A percentile compares a stretch with the other conserved stretches of the same genome.
Conservation (phyloP, 2,797 vertebrate genomes). For the Pelochelys cantorii region DNA sequence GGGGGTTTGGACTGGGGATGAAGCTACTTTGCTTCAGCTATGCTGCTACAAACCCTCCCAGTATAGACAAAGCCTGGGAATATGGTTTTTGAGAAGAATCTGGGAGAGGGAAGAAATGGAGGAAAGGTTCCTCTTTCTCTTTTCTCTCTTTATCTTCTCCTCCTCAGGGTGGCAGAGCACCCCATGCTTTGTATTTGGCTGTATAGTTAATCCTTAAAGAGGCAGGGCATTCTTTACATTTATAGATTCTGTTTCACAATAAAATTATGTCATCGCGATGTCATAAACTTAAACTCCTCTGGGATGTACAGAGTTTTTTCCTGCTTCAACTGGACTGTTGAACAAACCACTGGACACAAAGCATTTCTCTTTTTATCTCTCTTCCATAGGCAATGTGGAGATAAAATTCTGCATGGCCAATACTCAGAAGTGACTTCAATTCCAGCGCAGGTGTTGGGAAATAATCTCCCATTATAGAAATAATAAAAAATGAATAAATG, state of each 20-base stretch:
- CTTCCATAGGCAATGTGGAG: background rate
- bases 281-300: background rate
- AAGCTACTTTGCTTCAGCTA: background rate
- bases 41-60: background rate
- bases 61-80: rapidly evolving
- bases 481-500: background rate
- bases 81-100: background rate
- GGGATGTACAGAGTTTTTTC: background rate
- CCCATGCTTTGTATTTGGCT: background rate
- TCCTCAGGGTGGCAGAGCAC: background rate
- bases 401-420: background rate
- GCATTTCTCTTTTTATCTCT: background rate
- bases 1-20: background rate
- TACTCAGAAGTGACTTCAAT: background rate
- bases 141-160: background rate
- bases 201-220: background rate
- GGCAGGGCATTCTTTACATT: background rate
- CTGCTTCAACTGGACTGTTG: background rate
- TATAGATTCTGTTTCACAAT: background rate
- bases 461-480: background rate
- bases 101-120: background rate
- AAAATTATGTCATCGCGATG: background rate
- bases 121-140: rapidly evolving
- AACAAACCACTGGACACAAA: background rate
- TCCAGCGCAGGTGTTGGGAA: background rate